phyloP scores from a whole-genome alignment of 2,113 vertebrate species.

The Tetrax tetrax region DNA sequence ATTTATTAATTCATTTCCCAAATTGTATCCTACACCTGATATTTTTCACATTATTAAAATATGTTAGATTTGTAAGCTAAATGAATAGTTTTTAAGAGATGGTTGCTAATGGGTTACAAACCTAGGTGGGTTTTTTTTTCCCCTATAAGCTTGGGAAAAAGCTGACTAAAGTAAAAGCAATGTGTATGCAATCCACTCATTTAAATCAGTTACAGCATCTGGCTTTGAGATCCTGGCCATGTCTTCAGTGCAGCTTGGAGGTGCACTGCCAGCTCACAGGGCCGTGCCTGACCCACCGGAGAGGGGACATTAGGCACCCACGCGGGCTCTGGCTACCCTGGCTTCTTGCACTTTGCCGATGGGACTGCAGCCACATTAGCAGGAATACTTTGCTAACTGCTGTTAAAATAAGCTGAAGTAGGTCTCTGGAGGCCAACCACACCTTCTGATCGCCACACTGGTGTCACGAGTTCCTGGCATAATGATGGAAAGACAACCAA shows the following conservation, averaged over 20 bases:
- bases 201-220: not conserved
- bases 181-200: not conserved
- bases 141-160: not conserved
- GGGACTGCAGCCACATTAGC: not conserved
- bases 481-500: not conserved
- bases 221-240: not conserved
- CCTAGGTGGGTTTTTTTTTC: not conserved
- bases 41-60: not conserved
- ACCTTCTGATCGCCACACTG: not conserved
- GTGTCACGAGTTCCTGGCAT: not conserved
- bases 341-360: not conserved
- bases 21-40: not conserved
- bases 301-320: rapidly evolving
- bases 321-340: not conserved
- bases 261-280: not conserved
- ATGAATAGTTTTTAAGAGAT: not conserved
- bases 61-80: not conserved
- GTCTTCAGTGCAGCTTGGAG: not conserved
- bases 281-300: rapidly evolving
- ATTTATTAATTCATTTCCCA: not conserved
- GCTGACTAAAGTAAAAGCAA: not conserved
- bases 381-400: not conserved
- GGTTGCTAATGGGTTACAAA: not conserved
- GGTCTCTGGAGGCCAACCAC: not conserved
- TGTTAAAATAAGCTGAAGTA: not conserved